A percentile compares a stretch with the other conserved stretches of the same genome.
Evolutionary conservation across 2,113 vertebrate species (phyloP).

Genomic region (Columba janthina): DNA sequence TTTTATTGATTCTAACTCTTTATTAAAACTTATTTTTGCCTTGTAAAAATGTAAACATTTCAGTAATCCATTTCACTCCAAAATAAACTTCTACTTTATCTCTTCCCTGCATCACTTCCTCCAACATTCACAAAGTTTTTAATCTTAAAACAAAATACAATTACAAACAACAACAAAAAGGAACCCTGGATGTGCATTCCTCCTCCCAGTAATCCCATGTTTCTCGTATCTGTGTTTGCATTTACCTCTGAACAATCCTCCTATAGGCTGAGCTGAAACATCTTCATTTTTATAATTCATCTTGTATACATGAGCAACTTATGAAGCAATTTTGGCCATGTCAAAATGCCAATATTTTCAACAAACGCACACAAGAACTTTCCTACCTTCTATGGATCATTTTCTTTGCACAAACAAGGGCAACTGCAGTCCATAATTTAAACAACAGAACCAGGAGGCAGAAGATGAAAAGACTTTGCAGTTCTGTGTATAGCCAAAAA

Average conservation of each 20-base stretch:
- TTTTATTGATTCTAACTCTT: conserved; percentile 25
- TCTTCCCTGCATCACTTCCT: conserved; percentile 56
- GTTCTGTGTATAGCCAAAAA: conserved; percentile 4
- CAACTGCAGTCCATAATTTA: conserved; percentile 41
- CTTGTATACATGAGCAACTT: neutral
- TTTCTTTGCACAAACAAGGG: conserved; percentile 52
- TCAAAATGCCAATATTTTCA: conserved; percentile 50
- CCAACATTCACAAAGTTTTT: conserved; percentile 35
- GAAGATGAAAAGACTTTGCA: conserved; percentile 34
- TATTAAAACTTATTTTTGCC: conserved; percentile 34
- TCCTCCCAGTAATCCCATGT: neutral
- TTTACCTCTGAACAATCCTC: neutral
- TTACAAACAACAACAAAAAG: conserved; percentile 3
- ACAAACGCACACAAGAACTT: neutral
- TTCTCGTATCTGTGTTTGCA: neutral
- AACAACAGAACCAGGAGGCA: conserved; percentile 36
- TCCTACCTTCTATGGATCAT: conserved; percentile 45
- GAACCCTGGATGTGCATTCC: neutral
- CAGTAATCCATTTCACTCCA: conserved; percentile 56
- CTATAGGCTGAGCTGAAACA: neutral
- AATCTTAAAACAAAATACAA: conserved; percentile 57
- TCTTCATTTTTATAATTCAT: conserved; percentile 35
- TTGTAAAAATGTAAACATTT: conserved; percentile 55
- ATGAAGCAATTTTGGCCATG: neutral
- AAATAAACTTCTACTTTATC: conserved; percentile 57